Percentiles rank a stretch among this genome's conserved stretches.
Conservation (phyloP, 2,888 invertebrate genomes). For the Melinaea marsaeus region DNA sequence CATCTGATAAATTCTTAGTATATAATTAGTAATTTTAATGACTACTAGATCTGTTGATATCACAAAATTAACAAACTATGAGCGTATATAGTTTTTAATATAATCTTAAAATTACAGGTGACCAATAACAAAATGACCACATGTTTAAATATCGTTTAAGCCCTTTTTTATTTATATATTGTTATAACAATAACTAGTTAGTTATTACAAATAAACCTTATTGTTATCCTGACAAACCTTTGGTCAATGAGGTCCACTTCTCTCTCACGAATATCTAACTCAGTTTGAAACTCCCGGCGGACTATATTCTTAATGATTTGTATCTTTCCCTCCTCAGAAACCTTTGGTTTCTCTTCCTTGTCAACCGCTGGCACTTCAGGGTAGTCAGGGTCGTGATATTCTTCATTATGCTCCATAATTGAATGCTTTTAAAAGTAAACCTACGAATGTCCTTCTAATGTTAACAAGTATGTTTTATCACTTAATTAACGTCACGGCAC, state of each 20-base stretch:
- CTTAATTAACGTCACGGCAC: constrained; percentile 34
- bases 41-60: too few relatives aligned
- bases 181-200: not conserved
- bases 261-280: constrained; percentile 82
- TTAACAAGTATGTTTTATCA: constrained; percentile 22
- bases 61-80: too few relatives aligned
- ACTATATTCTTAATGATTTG: constrained; percentile 80
- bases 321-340: constrained; percentile 61
- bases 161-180: not conserved
- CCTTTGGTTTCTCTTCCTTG: constrained; percentile 45
- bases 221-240: constrained; percentile 61
- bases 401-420: constrained; percentile 64
- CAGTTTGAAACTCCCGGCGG: constrained; percentile 83
- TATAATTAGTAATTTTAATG: too few relatives aligned
- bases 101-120: not conserved
- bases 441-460: constrained; percentile 46
- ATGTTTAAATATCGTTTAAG: constrained; percentile 5
- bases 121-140: constrained; percentile 1
- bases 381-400: constrained; percentile 81
- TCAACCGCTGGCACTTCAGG: constrained; percentile 49
- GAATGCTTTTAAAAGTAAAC: constrained; percentile 43
- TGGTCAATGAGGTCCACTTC: constrained; percentile 85
- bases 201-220: not conserved
- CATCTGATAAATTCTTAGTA: too few relatives aligned
- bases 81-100: not conserved